Percentiles rank a stretch among this genome's conserved stretches.
Evolutionary conservation across 2,888 invertebrate species (phyloP).

Genomic region (Dusona sp.): DNA sequence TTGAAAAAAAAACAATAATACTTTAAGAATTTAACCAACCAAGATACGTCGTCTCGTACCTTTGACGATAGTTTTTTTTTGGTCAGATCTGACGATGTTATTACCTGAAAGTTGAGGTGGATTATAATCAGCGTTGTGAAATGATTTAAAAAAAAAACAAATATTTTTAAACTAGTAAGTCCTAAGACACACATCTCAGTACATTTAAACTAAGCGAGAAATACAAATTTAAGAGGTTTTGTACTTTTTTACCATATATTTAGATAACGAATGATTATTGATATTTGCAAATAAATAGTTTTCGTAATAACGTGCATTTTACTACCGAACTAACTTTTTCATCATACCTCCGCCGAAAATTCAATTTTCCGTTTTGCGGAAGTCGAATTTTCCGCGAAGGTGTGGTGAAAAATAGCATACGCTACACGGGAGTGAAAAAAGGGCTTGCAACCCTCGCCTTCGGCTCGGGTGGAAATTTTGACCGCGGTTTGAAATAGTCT

Average conservation of each 20-base stretch:
- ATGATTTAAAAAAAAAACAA: constrained; percentile 21
- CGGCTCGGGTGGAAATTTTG: too few species aligned
- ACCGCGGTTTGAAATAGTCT: too few species aligned
- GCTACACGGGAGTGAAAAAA: too few species aligned
- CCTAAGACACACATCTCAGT: constrained; percentile 55
- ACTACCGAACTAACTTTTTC: not conserved
- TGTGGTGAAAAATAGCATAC: too few species aligned
- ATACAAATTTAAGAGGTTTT: constrained; percentile 65
- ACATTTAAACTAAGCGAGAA: constrained; percentile 37
- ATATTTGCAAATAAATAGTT: constrained; percentile 56
- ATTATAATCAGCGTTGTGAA: not conserved
- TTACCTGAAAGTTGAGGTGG: not conserved
- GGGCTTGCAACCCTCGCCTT: too few species aligned
- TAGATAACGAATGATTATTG: constrained; percentile 55
- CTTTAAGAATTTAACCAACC: not conserved
- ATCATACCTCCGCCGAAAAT: too few species aligned
- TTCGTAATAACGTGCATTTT: constrained; percentile 72
- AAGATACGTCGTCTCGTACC: not conserved
- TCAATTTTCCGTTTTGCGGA: too few species aligned
- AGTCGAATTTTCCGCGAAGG: too few species aligned
- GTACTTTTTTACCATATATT: constrained; percentile 64
- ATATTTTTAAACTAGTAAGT: constrained; percentile 40
- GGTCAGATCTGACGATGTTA: constrained; percentile 5
- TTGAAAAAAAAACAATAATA: not conserved
- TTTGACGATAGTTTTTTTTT: constrained; percentile 16